Percentiles rank a stretch among this genome's conserved stretches.
Evolutionary conservation across 2,888 invertebrate genomes (phyloP).

Genomic region (Temnothorax rugatulus): DNA sequence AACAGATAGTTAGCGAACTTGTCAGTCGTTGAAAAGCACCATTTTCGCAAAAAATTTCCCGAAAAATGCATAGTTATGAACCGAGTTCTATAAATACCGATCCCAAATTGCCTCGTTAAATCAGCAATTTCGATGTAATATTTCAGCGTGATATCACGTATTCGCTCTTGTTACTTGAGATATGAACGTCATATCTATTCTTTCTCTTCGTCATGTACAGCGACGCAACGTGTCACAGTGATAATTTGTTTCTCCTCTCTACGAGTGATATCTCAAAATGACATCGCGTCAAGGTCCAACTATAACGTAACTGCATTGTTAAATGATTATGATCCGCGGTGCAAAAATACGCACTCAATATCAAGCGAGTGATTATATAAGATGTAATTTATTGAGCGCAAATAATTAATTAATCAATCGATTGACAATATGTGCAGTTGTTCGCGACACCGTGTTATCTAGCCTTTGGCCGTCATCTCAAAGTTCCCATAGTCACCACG

Average conservation of each 20-base stretch:
- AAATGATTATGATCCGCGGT: background rate
- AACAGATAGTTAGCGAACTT: background rate
- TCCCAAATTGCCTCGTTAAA: background rate
- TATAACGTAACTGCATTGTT: background rate
- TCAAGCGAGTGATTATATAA: background rate
- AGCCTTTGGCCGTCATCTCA: slow-evolving; percentile 78
- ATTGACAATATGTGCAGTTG: slow-evolving; percentile 65
- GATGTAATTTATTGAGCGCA: background rate
- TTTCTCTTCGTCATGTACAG: background rate
- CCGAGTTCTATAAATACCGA: background rate
- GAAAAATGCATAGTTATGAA: background rate
- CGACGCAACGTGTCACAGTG: background rate
- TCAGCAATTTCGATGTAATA: background rate
- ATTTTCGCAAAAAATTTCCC: background rate
- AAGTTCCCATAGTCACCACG: slow-evolving; percentile 76
- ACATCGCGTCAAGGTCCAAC: background rate
- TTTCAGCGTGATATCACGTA: too few species aligned
- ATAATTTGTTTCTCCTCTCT: background rate
- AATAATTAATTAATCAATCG: slow-evolving; percentile 8
- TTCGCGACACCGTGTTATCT: slow-evolving; percentile 79
- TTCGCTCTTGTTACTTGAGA: background rate
- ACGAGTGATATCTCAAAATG: background rate
- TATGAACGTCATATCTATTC: slow-evolving; percentile 1
- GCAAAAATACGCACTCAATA: too few species aligned
- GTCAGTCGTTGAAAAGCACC: background rate